phyloP scores from a whole-genome alignment of 2,888 invertebrate species.

The Drosophila anomalata region DNA sequence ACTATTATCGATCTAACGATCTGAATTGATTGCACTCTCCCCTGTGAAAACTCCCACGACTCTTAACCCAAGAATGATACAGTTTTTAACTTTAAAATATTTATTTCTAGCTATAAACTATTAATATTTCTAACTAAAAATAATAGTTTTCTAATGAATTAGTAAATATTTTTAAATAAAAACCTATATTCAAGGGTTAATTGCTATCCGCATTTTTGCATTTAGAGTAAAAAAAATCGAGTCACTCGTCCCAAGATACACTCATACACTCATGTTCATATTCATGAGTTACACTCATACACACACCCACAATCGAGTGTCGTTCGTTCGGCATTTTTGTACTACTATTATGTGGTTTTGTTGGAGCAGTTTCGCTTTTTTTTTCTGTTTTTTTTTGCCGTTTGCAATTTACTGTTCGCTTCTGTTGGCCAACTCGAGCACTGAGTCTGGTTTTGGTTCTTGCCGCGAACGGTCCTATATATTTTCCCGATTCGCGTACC shows the following conservation, averaged over 20 bases:
- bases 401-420: conserved; percentile 35
- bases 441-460: conserved; percentile 77
- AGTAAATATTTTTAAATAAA: not conserved
- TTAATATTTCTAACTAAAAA: not conserved
- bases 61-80: not conserved
- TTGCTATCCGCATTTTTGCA: conserved; percentile 12
- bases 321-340: conserved; percentile 18
- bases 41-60: not conserved
- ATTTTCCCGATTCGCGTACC: not conserved
- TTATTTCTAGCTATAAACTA: not conserved
- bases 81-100: not conserved
- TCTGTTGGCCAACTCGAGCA: conserved; percentile 69
- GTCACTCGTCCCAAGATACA: conserved; percentile 4
- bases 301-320: conserved; percentile 24
- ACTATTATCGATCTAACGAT: not conserved
- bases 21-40: not conserved
- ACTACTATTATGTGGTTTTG: conserved; percentile 13
- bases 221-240: not conserved
- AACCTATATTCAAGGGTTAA: not conserved
- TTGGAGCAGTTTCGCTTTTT: conserved; percentile 17
- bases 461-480: conserved; percentile 70
- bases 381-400: not conserved
- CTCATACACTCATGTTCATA: conserved; percentile 13
- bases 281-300: conserved; percentile 10
- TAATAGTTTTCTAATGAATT: not conserved